Evolutionary conservation across 2,888 invertebrate species (phyloP).

Genomic region (Lasioglossum vierecki): DNA sequence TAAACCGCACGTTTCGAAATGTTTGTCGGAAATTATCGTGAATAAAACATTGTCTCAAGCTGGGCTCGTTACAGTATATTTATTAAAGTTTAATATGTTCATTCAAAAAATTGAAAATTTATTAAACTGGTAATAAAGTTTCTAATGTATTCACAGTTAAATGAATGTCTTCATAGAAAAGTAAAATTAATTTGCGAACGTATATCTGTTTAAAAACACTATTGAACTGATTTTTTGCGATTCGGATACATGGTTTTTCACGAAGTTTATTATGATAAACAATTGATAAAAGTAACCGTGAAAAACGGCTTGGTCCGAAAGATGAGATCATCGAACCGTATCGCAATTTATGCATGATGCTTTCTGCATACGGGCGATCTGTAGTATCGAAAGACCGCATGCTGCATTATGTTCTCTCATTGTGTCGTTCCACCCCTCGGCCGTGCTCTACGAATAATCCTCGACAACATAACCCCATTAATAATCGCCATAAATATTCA

Average conservation of each 20-base stretch:
- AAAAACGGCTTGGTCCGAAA: conserved; percentile 15
- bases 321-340: conserved; percentile 33
- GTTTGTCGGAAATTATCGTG: neutral
- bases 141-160: neutral
- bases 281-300: neutral
- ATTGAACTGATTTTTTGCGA: neutral
- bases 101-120: too few species aligned
- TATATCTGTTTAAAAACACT: neutral
- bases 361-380: conserved; percentile 30
- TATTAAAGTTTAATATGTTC: neutral
- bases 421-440: conserved; percentile 52
- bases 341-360: conserved; percentile 37
- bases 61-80: neutral
- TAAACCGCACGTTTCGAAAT: neutral
- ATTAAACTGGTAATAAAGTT: neutral
- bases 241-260: neutral
- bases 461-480: conserved; percentile 75
- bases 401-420: conserved; percentile 74
- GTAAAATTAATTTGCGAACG: neutral
- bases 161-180: neutral
- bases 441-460: conserved; percentile 71
- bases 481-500: conserved; percentile 79
- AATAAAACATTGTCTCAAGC: neutral
- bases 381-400: conserved; percentile 58
- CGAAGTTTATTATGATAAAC: neutral